Conservation (phyloP, 2,113 vertebrate genomes). For the Pterophyllum scalare region DNA sequence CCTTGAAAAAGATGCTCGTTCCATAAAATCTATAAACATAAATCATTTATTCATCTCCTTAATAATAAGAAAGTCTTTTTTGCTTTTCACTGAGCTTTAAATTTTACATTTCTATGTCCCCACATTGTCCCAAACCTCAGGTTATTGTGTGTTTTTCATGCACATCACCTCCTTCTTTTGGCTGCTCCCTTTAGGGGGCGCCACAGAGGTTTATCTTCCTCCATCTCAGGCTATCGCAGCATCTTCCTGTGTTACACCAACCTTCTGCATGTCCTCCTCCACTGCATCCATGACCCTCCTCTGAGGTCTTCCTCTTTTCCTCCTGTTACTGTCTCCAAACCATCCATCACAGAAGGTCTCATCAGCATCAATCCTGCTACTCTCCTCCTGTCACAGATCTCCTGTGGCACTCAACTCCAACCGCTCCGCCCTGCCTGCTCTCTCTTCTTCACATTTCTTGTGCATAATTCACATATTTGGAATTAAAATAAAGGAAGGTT, state of each 20-base stretch:
- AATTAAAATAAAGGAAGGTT: not conserved
- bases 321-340: not conserved
- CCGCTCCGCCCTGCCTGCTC: not conserved
- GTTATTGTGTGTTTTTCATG: not conserved
- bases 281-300: not conserved
- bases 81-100: not conserved
- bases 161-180: accelerated
- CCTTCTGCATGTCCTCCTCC: not conserved
- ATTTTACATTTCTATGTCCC: not conserved
- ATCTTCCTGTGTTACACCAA: not conserved
- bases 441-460: not conserved
- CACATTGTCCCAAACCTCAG: not conserved
- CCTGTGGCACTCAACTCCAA: not conserved
- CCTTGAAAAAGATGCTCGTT: no score
- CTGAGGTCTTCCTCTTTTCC: not conserved
- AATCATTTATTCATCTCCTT: no score
- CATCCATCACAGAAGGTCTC: not conserved
- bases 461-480: accelerated
- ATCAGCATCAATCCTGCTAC: not conserved
- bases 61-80: not conserved
- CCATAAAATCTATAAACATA: no score
- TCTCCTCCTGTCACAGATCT: not conserved
- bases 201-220: not conserved
- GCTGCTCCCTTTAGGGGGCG: not conserved
- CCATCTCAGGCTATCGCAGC: accelerated